phyloP scores from a whole-genome alignment of 37 sponge, comb jelly and placozoan species.

The Theonella swinhoei region DNA sequence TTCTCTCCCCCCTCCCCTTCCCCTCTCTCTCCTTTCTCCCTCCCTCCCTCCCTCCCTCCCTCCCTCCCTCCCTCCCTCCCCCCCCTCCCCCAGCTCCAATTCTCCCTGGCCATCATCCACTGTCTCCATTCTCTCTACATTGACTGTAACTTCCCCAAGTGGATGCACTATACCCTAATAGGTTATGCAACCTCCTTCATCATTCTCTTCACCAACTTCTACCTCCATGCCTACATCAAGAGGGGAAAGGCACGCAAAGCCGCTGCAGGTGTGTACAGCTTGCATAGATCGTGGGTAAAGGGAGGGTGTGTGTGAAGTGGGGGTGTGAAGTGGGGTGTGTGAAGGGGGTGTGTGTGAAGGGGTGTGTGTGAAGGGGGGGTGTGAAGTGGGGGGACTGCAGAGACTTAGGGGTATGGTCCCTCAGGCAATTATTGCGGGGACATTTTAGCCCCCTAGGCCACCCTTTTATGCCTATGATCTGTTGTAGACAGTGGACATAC shows the following conservation, averaged over 20 bases:
- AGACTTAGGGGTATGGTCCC: no score
- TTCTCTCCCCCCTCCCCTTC: background rate
- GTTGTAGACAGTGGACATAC: no score
- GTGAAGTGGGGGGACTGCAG: no score
- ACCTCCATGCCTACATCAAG: constrained; percentile 86
- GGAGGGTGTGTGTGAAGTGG: no score
- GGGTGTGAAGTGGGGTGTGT: no score
- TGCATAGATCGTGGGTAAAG: no score
- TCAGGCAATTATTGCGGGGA: no score
- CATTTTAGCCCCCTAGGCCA: no score
- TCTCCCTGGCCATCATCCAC: constrained; percentile 68
- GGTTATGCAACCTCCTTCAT: constrained; percentile 79
- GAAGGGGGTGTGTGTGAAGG: no score
- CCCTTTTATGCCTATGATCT: no score
- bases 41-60: background rate
- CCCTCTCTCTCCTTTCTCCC: background rate
- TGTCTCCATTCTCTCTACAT: constrained; percentile 71
- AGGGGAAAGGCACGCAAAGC: constrained; percentile 18
- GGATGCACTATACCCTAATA: constrained; percentile 85
- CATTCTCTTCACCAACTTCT: constrained; percentile 90
- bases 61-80: background rate
- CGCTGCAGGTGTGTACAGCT: no score
- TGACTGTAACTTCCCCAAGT: constrained; percentile 88
- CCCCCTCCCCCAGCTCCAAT: constrained; percentile 65
- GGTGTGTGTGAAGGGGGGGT: no score